phyloP scores from a whole-genome alignment of 1,140 invertebrate species.

The Drosophila tropicalis region DNA sequence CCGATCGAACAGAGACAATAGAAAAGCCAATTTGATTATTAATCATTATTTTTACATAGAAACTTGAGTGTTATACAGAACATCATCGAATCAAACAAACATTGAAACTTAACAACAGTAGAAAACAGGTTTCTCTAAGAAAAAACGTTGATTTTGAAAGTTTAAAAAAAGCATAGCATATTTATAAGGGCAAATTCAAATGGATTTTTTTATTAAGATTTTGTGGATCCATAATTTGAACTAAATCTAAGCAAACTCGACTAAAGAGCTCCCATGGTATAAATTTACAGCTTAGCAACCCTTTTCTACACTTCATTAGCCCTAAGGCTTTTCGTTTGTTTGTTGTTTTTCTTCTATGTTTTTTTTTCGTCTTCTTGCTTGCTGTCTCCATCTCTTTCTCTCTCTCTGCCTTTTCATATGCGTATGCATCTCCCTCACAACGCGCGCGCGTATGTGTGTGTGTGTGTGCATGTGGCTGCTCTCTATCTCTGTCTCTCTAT shows the following conservation, averaged over 20 bases:
- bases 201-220: neutral
- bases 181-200: neutral
- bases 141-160: neutral
- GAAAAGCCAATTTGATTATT: neutral
- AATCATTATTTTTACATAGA: too few relatives aligned
- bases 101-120: neutral
- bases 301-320: constrained; percentile 54
- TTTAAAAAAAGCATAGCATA: neutral
- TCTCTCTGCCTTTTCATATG: neutral
- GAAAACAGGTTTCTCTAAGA: neutral
- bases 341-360: constrained; percentile 12
- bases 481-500: constrained; percentile 2
- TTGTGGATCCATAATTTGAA: neutral
- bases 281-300: constrained; percentile 50
- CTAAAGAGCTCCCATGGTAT: neutral
- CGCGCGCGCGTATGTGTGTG: too few relatives aligned
- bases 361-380: neutral
- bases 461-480: neutral
- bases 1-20: neutral
- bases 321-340: constrained; percentile 13
- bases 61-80: too few relatives aligned
- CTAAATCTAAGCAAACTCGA: neutral
- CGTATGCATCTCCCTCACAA: neutral
- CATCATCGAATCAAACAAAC: too few relatives aligned
- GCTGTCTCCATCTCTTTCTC: neutral